Base-by-base conservation (phyloP, 1,140 invertebrate genomes). In the Oncopeltus fasciatus region DNA sequence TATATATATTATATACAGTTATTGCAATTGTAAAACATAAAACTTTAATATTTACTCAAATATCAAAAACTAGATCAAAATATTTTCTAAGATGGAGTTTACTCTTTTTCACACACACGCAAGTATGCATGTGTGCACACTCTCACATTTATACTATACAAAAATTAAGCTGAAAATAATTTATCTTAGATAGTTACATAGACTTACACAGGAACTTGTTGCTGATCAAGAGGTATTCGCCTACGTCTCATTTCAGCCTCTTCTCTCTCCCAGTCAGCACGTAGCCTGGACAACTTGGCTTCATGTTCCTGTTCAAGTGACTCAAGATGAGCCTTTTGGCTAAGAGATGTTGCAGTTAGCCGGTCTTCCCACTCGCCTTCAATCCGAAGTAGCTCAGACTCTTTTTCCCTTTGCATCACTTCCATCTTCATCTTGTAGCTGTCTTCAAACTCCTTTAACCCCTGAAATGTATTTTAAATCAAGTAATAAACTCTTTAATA, bases 311-410 rank as follows among this genome's bases (percentile, higher is more conserved):
- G n/a, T 0, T 56, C 49, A 18, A 46, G 20, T 9, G 63, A 61
- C 9, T 64, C 63, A 33, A 64, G 24, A 31, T 26, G 47, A 14
- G 49, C 51, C 9, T 60, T 59, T 16, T 64, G 59, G 44, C 59
- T 59, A 21, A 59, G 44, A 12, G 51, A 21, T 29, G 24, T 58
- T 5, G 63, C 63, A 2, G 63, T 64, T 27, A 64, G 53, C 44
- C 44, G 61, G 33, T 64, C 63, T 16, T 64, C 58, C 63, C 63
- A 64, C 49, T 64, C 63, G 2, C 59, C 53, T 38, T 64, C 49
- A 24, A 57, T 24, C 28, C 63, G 16, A 8, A 28, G n/a, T 27
- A 61, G 26, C 31, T 64, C 63, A 11, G 44, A 28, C 46, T 64
- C 63, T 31, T 64, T 64, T 29, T 64, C 63, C 9, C 33, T 33